phyloP scores from a whole-genome alignment of 1,140 invertebrate genomes.

The Gryon sp. region DNA sequence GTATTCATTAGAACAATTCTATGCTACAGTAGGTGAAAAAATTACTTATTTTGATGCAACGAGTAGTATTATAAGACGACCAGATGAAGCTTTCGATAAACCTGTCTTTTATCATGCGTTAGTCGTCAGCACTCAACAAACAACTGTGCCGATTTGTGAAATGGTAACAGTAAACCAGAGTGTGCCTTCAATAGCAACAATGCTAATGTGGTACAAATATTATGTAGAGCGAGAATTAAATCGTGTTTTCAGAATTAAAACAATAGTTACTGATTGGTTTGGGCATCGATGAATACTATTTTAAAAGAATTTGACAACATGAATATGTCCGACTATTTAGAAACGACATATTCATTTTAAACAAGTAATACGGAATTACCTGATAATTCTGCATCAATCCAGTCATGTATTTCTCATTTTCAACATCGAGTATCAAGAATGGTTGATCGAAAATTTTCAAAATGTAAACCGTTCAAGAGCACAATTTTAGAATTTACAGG shows the following conservation, averaged over 20 bases:
- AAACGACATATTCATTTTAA: background rate
- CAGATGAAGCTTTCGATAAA: background rate
- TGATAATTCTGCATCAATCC: background rate
- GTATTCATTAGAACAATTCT: background rate
- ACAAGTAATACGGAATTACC: background rate
- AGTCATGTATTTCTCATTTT: background rate
- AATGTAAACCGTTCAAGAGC: background rate
- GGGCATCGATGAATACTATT: background rate
- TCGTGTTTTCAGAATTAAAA: background rate
- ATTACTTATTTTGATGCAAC: slow-evolving; percentile 3
- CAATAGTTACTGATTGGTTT: background rate
- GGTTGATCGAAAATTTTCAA: background rate
- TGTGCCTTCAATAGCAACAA: background rate
- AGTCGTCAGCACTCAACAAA: background rate
- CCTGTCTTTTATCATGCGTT: background rate
- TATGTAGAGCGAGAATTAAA: background rate
- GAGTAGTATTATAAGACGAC: background rate
- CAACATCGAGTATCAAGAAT: background rate
- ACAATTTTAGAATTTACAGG: background rate
- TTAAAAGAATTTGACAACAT: background rate
- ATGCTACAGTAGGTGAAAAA: background rate
- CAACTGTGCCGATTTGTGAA: background rate
- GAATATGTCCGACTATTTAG: background rate
- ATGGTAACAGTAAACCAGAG: background rate
- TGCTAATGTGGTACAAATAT: background rate